These are phyloP conservation scores for Drosophila engyochracea DNA, from an alignment of 2,888 invertebrate genomes.

Conservation along the genomic window DNA sequence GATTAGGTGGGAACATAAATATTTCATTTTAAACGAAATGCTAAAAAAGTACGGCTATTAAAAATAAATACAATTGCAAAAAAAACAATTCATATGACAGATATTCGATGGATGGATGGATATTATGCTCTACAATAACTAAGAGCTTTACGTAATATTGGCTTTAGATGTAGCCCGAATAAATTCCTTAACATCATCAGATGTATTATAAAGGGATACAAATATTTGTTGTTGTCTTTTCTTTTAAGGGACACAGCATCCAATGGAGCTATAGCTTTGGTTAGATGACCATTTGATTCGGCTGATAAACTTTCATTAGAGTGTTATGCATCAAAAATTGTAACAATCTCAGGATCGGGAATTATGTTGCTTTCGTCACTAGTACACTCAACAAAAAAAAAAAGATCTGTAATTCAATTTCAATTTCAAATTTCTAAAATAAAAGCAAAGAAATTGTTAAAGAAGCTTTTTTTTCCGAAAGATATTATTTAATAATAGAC, in stretches of 20 bases:
- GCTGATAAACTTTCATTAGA: neutral
- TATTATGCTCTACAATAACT: neutral
- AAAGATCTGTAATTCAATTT: rapidly evolving
- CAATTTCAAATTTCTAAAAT: neutral
- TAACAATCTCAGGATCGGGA: neutral
- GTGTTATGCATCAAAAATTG: neutral
- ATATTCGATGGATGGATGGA: neutral
- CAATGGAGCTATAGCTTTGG: neutral
- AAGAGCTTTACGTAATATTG: neutral
- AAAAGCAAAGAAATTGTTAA: neutral
- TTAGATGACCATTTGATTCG: neutral
- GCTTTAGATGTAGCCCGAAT: neutral
- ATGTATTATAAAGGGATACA: neutral
- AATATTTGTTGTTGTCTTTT: neutral
- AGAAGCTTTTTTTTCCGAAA: neutral
- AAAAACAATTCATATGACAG: neutral
- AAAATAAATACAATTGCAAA: neutral
- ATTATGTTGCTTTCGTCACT: neutral
- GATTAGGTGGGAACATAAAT: slow-evolving; percentile 51
- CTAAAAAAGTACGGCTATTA: neutral
- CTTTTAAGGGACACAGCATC: neutral
- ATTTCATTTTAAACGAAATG: slow-evolving; percentile 1
- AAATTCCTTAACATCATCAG: neutral
- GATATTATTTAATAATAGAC: neutral
- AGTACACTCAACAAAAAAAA: neutral